Conservation (phyloP, 2,797 vertebrate genomes). For the Neostethus bicornis region DNA sequence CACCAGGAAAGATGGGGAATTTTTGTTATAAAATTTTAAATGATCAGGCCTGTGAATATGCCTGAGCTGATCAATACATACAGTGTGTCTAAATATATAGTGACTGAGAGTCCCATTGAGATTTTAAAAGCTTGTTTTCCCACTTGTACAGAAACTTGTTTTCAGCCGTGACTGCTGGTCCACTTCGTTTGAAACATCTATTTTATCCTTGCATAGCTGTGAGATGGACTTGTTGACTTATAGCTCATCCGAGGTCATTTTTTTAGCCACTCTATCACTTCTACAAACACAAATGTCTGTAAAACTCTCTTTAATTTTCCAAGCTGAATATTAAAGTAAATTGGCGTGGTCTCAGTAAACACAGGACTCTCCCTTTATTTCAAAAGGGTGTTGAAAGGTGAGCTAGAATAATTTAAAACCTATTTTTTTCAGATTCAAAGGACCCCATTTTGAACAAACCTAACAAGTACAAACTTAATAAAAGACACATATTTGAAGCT, state of each 20-base stretch:
- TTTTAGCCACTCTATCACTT: conserved; percentile 41
- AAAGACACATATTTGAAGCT: conserved; percentile 38
- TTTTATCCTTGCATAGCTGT: conserved; percentile 57
- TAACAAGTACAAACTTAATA: conserved; percentile 44
- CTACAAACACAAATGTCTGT: conserved; percentile 40
- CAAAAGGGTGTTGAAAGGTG: neutral
- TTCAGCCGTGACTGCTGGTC: conserved; percentile 50
- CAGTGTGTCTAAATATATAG: too few species aligned
- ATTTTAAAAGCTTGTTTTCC: conserved; percentile 31
- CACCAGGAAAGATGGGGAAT: neutral
- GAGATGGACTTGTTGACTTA: conserved; percentile 59
- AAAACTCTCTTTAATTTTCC: conserved; percentile 47
- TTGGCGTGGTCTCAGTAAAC: conserved; percentile 15
- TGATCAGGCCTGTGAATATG: conserved; percentile 6
- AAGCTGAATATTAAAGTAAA: conserved; percentile 20
- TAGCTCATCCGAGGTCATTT: conserved; percentile 60
- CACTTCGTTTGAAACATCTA: conserved; percentile 35
- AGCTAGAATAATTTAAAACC: neutral
- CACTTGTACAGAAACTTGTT: conserved; percentile 22
- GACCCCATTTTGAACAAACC: conserved; percentile 29
- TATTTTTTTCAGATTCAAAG: conserved; percentile 30
- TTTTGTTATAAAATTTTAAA: conserved; percentile 12
- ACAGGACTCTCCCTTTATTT: neutral
- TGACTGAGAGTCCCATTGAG: too few species aligned
- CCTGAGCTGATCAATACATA: too few species aligned